Percentiles rank a stretch among this genome's conserved stretches.
phyloP scores from a whole-genome alignment of 2,888 invertebrate genomes.

The Aporophyla nigra region DNA sequence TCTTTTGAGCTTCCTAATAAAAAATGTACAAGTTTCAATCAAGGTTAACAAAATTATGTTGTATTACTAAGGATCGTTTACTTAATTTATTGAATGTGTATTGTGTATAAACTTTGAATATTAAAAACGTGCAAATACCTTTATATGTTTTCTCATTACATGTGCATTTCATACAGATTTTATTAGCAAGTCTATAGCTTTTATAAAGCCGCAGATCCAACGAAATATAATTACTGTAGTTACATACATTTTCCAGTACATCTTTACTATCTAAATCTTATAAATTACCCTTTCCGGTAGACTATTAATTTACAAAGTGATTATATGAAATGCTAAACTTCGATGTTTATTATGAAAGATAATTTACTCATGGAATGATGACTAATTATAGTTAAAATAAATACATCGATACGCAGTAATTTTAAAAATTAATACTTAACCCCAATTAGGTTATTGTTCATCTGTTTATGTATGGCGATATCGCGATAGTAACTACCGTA shows the following conservation, averaged over 20 bases:
- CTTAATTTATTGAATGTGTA: neutral
- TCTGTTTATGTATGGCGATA: slow-evolving; percentile 39
- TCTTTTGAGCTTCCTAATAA: slow-evolving; percentile 37
- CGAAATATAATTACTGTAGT: slow-evolving; percentile 33
- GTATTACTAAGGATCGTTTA: neutral
- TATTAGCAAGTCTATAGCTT: slow-evolving; percentile 57
- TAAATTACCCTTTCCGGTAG: slow-evolving; percentile 64
- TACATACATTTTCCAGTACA: slow-evolving; percentile 35
- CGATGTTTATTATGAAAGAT: slow-evolving; percentile 47
- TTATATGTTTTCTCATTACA: neutral
- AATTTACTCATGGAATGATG: slow-evolving; percentile 48
- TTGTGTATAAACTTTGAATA: neutral
- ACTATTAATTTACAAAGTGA: slow-evolving; percentile 44
- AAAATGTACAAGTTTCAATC: slow-evolving; percentile 34
- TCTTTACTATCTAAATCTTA: slow-evolving; percentile 53
- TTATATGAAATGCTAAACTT: slow-evolving; percentile 44
- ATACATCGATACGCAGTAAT: slow-evolving; percentile 18
- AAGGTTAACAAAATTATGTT: slow-evolving; percentile 5
- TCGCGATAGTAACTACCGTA: slow-evolving; percentile 17
- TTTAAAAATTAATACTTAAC: slow-evolving; percentile 20
- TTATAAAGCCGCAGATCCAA: slow-evolving; percentile 55
- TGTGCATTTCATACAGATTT: slow-evolving; percentile 53
- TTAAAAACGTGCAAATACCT: neutral
- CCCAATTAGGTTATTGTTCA: slow-evolving; percentile 36
- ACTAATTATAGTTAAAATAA: slow-evolving; percentile 29